Base-by-base conservation (phyloP, 2,888 invertebrate species). In the Drosophila colorata region DNA sequence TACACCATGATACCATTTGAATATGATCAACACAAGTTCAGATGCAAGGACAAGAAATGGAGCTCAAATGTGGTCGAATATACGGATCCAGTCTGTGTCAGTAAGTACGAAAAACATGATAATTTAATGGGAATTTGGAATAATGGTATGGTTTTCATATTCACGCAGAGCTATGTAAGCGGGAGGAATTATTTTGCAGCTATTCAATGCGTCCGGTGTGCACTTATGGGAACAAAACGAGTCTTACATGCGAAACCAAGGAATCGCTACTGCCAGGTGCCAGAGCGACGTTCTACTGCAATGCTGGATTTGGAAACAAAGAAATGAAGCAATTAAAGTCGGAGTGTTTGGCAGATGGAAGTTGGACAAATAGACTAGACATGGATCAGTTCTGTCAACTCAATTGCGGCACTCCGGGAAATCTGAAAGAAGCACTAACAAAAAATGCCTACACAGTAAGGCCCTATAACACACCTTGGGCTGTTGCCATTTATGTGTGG, bases 11-110 rank as follows among this genome's bases (percentile, higher is more conserved):
- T 1, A 4, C 68, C 51, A 14, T 2, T 5, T 1, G 1, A 7
- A 0, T 9, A 18, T 2, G 3, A 0, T 0, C 1, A 0, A 2
- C 2, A 14, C 1, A 2, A 0, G 18, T 7, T 35, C 0, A 0
- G 0, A 0, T 67, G 49, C 41, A 0, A 0, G 0, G 6, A 51
- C 2, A 44, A 25, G 7, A 5, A 0, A 4, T 72, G 61, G 72
- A 8, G 0, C 0, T 0, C 8, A 0, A 2, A 1, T 8, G 0
- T 0, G 2, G 0, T 0, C 1, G 1, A 0, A 0, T 20, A 9
- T 5, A 2, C 1, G 2, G 7, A 46, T 37, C 33, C 55, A 0
- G 16, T 8, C 0, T 73, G 73, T 38, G 4, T 28, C 4, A 46
- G 64, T 73, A 56, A 56, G 69, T 63, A 20, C 37, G 4, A 1